Evolutionary conservation across 2,888 invertebrate genomes (phyloP).

Genomic region (Cataglyphis altisquamis): DNA sequence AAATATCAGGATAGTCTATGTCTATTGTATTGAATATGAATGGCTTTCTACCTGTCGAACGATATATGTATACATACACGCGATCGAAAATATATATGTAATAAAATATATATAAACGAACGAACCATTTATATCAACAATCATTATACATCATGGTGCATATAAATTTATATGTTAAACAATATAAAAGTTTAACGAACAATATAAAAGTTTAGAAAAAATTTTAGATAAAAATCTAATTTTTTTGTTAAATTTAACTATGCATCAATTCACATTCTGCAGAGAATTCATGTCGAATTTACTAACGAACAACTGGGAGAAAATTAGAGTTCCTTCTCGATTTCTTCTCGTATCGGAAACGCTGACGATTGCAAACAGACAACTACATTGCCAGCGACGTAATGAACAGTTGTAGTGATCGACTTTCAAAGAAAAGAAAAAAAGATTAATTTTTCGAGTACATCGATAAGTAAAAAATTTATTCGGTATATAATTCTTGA

Average conservation of each 20-base stretch:
- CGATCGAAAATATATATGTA: not conserved
- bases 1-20: not conserved
- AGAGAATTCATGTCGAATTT: slow-evolving; percentile 25
- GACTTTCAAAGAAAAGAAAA: slow-evolving; percentile 14
- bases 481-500: not conserved
- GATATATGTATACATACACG: not conserved
- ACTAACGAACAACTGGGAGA: slow-evolving; percentile 34
- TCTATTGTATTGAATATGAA: not conserved
- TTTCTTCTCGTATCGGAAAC: slow-evolving; percentile 25
- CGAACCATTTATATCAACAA: not conserved
- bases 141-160: not conserved
- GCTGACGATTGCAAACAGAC: slow-evolving; percentile 39
- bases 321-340: slow-evolving; percentile 25
- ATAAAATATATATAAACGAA: not conserved
- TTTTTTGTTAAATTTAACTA: slow-evolving; percentile 22
- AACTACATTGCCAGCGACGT: slow-evolving; percentile 1
- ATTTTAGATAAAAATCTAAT: not conserved
- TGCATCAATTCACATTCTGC: slow-evolving; percentile 16
- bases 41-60: not conserved
- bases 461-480: slow-evolving; percentile 18
- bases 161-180: not conserved
- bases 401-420: slow-evolving; percentile 24
- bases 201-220: not conserved
- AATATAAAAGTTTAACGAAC: not conserved
- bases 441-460: not conserved